Percentiles rank a stretch among this genome's conserved stretches.
Conservation (phyloP, 2,797 vertebrate genomes). For the Myripristis jacobus region DNA sequence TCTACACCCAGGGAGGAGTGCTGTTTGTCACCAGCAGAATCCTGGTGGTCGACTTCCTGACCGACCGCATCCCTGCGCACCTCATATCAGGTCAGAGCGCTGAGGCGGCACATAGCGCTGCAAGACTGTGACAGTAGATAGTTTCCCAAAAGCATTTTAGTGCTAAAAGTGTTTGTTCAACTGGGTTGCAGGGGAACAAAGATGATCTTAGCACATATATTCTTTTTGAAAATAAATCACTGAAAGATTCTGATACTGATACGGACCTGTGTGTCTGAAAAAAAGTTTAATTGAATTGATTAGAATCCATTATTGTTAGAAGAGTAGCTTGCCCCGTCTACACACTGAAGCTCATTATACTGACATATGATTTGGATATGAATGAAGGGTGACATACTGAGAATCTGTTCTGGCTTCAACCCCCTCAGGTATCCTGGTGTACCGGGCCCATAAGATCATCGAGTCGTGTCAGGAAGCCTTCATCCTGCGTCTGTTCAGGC, state of each 20-base stretch:
- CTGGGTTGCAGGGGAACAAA: no score
- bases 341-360: no score
- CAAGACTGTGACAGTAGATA: neutral
- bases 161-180: no score
- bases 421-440: conserved; percentile 93
- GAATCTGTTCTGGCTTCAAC: neutral
- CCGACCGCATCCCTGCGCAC: conserved; percentile 93
- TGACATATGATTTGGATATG: no score
- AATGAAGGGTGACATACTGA: neutral
- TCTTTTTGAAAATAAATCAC: neutral
- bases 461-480: conserved; percentile 98
- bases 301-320: no score
- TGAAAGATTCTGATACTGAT: no score
- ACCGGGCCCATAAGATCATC: conserved; percentile 95
- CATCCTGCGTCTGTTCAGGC: conserved; percentile 95
- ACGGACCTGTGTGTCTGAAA: no score
- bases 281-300: no score
- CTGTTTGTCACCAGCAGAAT: conserved; percentile 97
- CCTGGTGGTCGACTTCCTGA: conserved; percentile 97
- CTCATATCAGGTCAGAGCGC: conserved; percentile 86
- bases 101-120: neutral
- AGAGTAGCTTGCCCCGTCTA: no score
- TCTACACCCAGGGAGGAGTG: conserved; percentile 94
- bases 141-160: no score
- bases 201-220: no score